Evolutionary conservation across 2,888 invertebrate species (phyloP).

Genomic region (Tribolium freemani): DNA sequence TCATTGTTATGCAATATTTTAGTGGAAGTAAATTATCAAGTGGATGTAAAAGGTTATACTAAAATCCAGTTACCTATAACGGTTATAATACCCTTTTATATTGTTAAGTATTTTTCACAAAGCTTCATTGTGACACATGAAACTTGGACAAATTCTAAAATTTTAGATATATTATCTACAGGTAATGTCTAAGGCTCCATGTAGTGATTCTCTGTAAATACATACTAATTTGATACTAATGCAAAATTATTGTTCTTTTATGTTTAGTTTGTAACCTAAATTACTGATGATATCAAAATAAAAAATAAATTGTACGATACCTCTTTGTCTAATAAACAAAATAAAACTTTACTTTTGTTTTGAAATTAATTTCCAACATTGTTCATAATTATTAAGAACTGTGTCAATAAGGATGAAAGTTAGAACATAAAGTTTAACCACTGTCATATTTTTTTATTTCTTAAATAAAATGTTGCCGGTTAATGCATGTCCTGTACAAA

Average conservation of each 20-base stretch:
- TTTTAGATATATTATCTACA: constrained; percentile 22
- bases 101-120: constrained; percentile 25
- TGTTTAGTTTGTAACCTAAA: constrained; percentile 31
- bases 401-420: neutral
- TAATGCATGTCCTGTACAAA: neutral
- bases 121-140: constrained; percentile 22
- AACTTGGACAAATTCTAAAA: constrained; percentile 20
- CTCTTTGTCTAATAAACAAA: constrained; percentile 13
- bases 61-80: constrained; percentile 28
- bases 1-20: constrained; percentile 25
- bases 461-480: neutral
- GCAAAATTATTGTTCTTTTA: constrained; percentile 20
- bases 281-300: constrained; percentile 21
- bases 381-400: neutral
- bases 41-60: constrained; percentile 28
- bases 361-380: neutral
- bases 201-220: constrained; percentile 14
- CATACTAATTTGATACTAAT: constrained; percentile 29
- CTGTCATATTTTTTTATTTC: neutral
- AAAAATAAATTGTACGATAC: constrained; percentile 23
- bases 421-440: neutral
- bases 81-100: constrained; percentile 26
- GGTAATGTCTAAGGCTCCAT: constrained; percentile 18
- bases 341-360: neutral
- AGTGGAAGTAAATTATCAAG: constrained; percentile 25